Conservation (phyloP, 2,888 invertebrate genomes). For the Crematogaster levior region DNA sequence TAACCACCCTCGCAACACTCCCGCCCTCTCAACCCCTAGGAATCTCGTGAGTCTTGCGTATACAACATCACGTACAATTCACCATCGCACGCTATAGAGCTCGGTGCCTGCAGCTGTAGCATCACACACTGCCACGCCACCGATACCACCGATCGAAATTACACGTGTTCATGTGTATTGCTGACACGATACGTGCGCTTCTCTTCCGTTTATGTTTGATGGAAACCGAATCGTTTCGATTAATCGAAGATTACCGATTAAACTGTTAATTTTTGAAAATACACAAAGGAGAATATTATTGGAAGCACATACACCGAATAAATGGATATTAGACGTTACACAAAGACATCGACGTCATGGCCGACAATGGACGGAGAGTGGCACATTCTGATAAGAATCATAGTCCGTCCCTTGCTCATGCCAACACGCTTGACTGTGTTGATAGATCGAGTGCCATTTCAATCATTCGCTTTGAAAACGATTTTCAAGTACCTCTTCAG, state of each 20-base stretch:
- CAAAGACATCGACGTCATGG: not conserved
- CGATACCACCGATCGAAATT: slow-evolving; percentile 82
- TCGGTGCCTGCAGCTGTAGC: slow-evolving; percentile 68
- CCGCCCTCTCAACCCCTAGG: slow-evolving; percentile 64
- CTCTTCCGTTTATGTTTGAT: slow-evolving; percentile 84
- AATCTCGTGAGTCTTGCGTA: slow-evolving; percentile 75
- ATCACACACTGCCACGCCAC: slow-evolving; percentile 74
- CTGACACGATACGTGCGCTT: slow-evolving; percentile 78
- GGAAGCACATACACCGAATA: not conserved
- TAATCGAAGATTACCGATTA: not conserved
- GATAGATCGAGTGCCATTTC: slow-evolving; percentile 72
- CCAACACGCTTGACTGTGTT: slow-evolving; percentile 57
- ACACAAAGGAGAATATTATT: not conserved
- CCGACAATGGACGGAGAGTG: slow-evolving; percentile 25
- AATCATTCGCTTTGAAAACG: slow-evolving; percentile 80
- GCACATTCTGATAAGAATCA: slow-evolving; percentile 55
- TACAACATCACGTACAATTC: slow-evolving; percentile 76
- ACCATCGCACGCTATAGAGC: slow-evolving; percentile 66
- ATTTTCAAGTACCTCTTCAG: slow-evolving; percentile 80
- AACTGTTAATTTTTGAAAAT: slow-evolving; percentile 5
- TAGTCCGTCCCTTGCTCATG: slow-evolving; percentile 52
- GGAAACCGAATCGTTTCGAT: slow-evolving; percentile 80
- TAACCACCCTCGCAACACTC: slow-evolving; percentile 78
- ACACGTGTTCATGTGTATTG: slow-evolving; percentile 83
- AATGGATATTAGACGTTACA: not conserved